Base-by-base conservation (phyloP, 2,888 invertebrate species). In the Unio pictorum region DNA sequence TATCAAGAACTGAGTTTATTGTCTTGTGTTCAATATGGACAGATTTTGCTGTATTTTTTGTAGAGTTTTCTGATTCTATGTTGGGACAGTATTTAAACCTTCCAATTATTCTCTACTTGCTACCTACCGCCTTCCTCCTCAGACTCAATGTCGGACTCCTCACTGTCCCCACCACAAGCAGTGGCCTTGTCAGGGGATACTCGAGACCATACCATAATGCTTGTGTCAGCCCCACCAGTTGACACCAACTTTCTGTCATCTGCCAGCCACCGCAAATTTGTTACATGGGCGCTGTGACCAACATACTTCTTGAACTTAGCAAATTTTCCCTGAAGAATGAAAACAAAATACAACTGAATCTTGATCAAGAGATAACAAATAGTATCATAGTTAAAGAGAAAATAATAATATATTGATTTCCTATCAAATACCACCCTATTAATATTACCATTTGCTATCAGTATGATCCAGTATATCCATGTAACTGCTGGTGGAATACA, bases 201-300 rank as follows among this genome's bases (percentile, higher is more conserved):
- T 61, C 82, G 83, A 30, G 73, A 76, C 91, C 91, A 91, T 56
- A 91, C 86, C 84, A 91, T 84, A 34, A 91, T 80, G 1, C 90
- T 82, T 20, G 90, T 90, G 80, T 91, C 91, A 55, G 88, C 89
- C 4, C 91, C 91, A 26, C 91, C 91, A 0, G 85, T 82, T 0
- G 90, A 89, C 65, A 91, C 80, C 72, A 91, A 79, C 66, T 84
- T 81, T 64, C 79, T 78, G 72, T 89, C 88, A 69, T 88, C 86
- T 56, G 74, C 67, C 2, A 88, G 81, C 87, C 90, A 91, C 23
- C 90, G 79, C 8, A 90, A 89, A 78, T 90, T 91, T 11, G 90
- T 91, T 64, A 91, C 91, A 79, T 90, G 90, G 15, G 90, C 90
- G 71, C 90, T 90, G 83, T 90, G 90, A 23, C 89, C 90, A 63